Percentiles rank a stretch among this genome's conserved stretches.
These are phyloP conservation scores for Ctenosaura bakeri DNA, from an alignment of 2,797 vertebrate genomes.

Conservation along the genomic window DNA sequence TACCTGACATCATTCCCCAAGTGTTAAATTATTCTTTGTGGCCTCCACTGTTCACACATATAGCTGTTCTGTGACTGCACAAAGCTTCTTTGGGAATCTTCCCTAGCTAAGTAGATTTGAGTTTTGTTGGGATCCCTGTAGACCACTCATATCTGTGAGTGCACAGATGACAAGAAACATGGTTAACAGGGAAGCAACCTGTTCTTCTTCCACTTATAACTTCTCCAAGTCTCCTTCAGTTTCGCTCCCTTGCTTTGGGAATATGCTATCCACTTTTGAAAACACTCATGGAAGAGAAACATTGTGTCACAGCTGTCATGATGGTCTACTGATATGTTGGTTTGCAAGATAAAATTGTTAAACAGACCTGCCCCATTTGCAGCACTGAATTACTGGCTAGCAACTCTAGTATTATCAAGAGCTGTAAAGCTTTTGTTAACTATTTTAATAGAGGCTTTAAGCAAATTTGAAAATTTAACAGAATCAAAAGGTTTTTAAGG, in stretches of 20 bases:
- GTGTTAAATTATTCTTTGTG: too few relatives aligned
- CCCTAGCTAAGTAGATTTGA: too few relatives aligned
- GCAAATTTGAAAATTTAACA: constrained; percentile 49
- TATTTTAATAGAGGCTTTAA: constrained; percentile 41
- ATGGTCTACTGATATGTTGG: too few relatives aligned
- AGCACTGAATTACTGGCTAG: constrained; percentile 42
- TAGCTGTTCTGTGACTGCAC: too few relatives aligned
- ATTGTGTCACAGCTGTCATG: not conserved
- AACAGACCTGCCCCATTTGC: not conserved
- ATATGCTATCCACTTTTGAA: not conserved
- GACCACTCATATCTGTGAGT: too few relatives aligned
- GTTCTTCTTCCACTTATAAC: not conserved
- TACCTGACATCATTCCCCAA: not conserved
- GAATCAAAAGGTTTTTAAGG: not conserved
- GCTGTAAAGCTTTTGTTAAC: constrained; percentile 38
- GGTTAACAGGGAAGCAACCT: too few relatives aligned
- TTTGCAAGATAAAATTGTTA: not conserved
- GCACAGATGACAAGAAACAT: too few relatives aligned
- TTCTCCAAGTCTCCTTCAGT: not conserved
- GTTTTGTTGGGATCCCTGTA: too few relatives aligned
- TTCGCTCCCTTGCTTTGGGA: not conserved
- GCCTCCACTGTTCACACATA: too few relatives aligned
- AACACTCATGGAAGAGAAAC: not conserved
- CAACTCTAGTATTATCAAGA: constrained; percentile 46
- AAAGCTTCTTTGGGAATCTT: too few relatives aligned